Percentiles rank a stretch among this genome's conserved stretches.
phyloP scores from a whole-genome alignment of 2,888 invertebrate species.

The Oeneis ivallda region DNA sequence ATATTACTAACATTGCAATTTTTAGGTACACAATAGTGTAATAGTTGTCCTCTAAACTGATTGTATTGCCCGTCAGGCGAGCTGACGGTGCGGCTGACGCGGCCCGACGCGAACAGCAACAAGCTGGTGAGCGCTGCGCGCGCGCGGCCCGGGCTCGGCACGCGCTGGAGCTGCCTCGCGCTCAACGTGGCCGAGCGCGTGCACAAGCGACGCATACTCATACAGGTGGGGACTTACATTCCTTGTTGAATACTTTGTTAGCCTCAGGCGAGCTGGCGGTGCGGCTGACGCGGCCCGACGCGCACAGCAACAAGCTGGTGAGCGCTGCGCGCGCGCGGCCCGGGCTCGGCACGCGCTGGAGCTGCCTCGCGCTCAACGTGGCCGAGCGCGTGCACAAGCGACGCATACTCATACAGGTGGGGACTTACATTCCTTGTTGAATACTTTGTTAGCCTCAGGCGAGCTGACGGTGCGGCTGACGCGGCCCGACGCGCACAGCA shows the following conservation, averaged over 20 bases:
- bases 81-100: slow-evolving; percentile 73
- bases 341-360: slow-evolving; percentile 75
- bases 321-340: slow-evolving; percentile 73
- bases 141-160: slow-evolving; percentile 64
- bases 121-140: slow-evolving; percentile 77
- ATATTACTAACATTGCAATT: no score
- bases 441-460: no score
- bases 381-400: slow-evolving; percentile 79
- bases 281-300: slow-evolving; percentile 79
- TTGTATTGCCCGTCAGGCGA: slow-evolving; percentile 58
- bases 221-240: slow-evolving; percentile 78
- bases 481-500: no score
- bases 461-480: no score
- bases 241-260: no score
- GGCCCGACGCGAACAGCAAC: slow-evolving; percentile 75
- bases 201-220: slow-evolving; percentile 78
- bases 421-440: no score
- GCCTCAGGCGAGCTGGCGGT: slow-evolving; percentile 70
- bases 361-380: slow-evolving; percentile 82
- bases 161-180: slow-evolving; percentile 82
- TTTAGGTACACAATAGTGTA: no score
- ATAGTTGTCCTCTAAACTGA: no score
- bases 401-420: slow-evolving; percentile 79
- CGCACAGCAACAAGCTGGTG: slow-evolving; percentile 69
- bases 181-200: slow-evolving; percentile 82